Evolutionary conservation across 2,888 invertebrate species (phyloP), one percentile per base, ranked within the genome.

Genomic region (Drosophila sordidula): DNA sequence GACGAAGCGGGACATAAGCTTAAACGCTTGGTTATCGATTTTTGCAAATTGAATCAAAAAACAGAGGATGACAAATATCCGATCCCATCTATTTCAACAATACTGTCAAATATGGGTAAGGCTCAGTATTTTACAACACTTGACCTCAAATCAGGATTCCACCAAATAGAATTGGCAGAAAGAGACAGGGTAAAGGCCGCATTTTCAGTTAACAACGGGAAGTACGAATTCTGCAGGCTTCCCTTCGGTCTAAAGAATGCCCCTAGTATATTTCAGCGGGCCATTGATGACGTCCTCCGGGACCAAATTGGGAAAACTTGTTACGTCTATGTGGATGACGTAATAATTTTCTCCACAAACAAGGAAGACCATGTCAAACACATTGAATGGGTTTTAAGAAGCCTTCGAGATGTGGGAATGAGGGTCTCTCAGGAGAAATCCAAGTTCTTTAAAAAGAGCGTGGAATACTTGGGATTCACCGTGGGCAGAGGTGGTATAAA

Each of bases 11-110:
- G 1, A 1, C 18, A 18, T 18, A 18, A 18, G 2, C 18, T 18
- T 1, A 11, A n/a, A 36, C n/a, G n/a, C 5, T 2, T 49, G 34
- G 55, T 49, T 1, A 55, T 54, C 4, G 34, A 63, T 25, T 55
- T 62, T 12, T 9, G 34, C 1, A 55, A 63, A 34, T n/a, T 49
- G 4, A 63, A 63, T n/a, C 9, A 42, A 9, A 55, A 55, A 38
- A 55, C 49, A 22, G 14, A n/a, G 1, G 29, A 4, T 6, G 44
- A 49, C 18, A 63, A 49, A 25, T 63, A 49, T 26, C 55, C 49
- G 2, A 26, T 3, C 18, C 18, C 18, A 18, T 1, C 2, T 2
- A 63, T 49, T 3, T 42, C 47, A 2, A 41, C 34, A 2, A 54
- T 46, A 34, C 25, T 52, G 29, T 29, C 52, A 32, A 46, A 46